A percentile compares a stretch with the other conserved stretches of the same genome.
These are phyloP conservation scores for Griposia aprilina DNA, from an alignment of 2,888 invertebrate genomes.

Conservation along the genomic window DNA sequence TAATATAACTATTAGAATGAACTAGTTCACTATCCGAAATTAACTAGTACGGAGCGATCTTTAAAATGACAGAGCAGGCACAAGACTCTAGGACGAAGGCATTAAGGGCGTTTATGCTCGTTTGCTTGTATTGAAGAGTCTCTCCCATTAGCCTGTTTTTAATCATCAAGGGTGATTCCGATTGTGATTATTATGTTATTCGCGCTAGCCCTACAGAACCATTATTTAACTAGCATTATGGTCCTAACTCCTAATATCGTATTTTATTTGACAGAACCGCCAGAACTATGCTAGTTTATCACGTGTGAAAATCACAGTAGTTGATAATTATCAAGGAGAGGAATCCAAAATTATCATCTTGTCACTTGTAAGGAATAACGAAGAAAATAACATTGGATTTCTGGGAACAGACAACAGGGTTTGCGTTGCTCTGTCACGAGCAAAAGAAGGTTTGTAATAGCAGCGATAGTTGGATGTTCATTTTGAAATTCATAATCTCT, in stretches of 20 bases:
- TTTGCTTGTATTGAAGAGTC: too few species aligned
- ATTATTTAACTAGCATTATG: not conserved
- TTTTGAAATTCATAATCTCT: not conserved
- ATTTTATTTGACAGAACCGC: conserved; percentile 76
- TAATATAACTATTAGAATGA: too few species aligned
- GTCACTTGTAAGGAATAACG: conserved; percentile 94
- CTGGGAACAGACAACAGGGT: conserved; percentile 93
- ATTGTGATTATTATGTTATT: too few species aligned
- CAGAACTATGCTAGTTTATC: conserved; percentile 77
- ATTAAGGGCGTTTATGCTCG: too few species aligned
- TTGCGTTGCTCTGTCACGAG: conserved; percentile 95
- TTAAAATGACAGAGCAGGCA: too few species aligned
- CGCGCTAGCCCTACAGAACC: not conserved
- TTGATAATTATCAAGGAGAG: conserved; percentile 96
- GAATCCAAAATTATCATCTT: conserved; percentile 94
- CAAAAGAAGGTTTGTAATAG: conserved; percentile 77
- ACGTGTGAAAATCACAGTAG: conserved; percentile 92
- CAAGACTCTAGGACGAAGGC: too few species aligned
- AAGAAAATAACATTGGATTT: conserved; percentile 92
- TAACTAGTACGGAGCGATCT: too few species aligned
- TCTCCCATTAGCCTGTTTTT: too few species aligned
- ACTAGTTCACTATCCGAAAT: too few species aligned
- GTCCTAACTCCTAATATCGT: not conserved
- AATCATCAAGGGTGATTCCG: too few species aligned
- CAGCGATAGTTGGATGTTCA: not conserved